Percentiles rank a stretch among this genome's conserved stretches.
These are phyloP conservation scores for Charaxes varanes DNA, from an alignment of 1,140 invertebrate genomes.

Conservation along the genomic window DNA sequence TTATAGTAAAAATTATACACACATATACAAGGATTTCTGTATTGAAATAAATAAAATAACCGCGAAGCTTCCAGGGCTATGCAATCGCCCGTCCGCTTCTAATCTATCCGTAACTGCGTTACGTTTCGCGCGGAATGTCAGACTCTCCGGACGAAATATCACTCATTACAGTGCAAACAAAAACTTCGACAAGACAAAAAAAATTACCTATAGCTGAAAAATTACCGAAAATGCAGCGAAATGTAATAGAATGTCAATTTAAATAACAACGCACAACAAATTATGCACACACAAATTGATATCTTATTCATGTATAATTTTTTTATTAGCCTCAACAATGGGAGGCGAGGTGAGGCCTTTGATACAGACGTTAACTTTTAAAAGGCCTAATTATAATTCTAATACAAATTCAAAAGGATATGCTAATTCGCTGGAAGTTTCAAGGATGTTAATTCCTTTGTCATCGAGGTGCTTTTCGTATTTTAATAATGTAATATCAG, in stretches of 20 bases:
- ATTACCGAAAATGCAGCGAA: background rate
- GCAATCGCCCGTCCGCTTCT: too few species aligned
- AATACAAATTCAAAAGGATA: conserved; percentile 12
- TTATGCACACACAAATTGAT: conserved; percentile 6
- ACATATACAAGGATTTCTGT: too few species aligned
- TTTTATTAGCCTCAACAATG: conserved; percentile 12
- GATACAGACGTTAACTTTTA: conserved; percentile 8
- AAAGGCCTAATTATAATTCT: conserved; percentile 13
- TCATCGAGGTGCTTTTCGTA: conserved; percentile 9
- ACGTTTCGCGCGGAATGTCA: too few species aligned
- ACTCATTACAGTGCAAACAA: too few species aligned
- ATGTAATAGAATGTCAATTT: background rate
- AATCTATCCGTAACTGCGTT: too few species aligned
- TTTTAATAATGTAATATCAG: conserved; percentile 8
- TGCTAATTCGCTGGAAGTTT: conserved; percentile 6
- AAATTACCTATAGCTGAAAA: too few species aligned
- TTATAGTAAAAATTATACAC: too few species aligned
- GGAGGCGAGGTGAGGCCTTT: conserved; percentile 2
- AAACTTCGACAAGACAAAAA: too few species aligned
- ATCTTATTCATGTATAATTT: conserved; percentile 7
- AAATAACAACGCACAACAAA: background rate
- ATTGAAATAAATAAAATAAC: too few species aligned
- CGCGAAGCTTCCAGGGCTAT: too few species aligned
- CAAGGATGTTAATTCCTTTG: conserved; percentile 13
- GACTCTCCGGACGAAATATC: too few species aligned